Percentiles rank a stretch among this genome's conserved stretches.
These are phyloP conservation scores for Zygogramma bicolorata DNA, from an alignment of 2,888 invertebrate species.

Conservation along the genomic window DNA sequence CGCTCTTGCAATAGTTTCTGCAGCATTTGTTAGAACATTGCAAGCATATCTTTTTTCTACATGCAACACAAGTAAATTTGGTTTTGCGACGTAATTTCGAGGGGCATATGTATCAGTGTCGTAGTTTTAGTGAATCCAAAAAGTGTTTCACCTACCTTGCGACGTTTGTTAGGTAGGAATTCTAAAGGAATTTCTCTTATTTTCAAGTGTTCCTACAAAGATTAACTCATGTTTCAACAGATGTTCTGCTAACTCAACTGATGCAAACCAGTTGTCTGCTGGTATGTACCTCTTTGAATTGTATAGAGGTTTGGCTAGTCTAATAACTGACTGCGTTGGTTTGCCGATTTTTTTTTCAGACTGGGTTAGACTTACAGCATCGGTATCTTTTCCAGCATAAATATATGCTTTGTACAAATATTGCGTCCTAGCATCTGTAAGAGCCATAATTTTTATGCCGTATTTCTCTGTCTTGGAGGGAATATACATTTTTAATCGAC, in stretches of 20 bases:
- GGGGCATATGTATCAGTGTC: conserved; percentile 10
- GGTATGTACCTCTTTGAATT: conserved; percentile 24
- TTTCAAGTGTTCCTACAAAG: too few species aligned
- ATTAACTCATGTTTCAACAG: background rate
- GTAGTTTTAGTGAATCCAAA: conserved; percentile 22
- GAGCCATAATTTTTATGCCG: conserved; percentile 28
- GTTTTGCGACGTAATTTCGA: too few species aligned
- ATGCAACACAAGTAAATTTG: too few species aligned
- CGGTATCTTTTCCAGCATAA: conserved; percentile 22
- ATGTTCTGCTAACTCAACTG: conserved; percentile 21
- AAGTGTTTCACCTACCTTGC: conserved; percentile 24
- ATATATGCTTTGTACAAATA: conserved; percentile 36
- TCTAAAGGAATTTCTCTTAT: conserved; percentile 40
- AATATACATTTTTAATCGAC: conserved; percentile 30
- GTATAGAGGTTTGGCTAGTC: conserved; percentile 21
- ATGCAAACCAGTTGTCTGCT: conserved; percentile 34
- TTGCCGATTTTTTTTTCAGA: conserved; percentile 16
- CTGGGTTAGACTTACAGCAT: conserved; percentile 10
- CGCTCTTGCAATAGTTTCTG: too few species aligned
- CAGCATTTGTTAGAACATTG: too few species aligned
- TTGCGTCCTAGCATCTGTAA: conserved; percentile 30
- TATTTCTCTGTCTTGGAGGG: conserved; percentile 21
- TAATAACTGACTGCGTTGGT: conserved; percentile 29
- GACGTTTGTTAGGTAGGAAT: conserved; percentile 25
- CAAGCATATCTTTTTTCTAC: too few species aligned